These are phyloP conservation scores for Bradysia coprophila DNA, from an alignment of 1,140 invertebrate species.

Conservation along the genomic window DNA sequence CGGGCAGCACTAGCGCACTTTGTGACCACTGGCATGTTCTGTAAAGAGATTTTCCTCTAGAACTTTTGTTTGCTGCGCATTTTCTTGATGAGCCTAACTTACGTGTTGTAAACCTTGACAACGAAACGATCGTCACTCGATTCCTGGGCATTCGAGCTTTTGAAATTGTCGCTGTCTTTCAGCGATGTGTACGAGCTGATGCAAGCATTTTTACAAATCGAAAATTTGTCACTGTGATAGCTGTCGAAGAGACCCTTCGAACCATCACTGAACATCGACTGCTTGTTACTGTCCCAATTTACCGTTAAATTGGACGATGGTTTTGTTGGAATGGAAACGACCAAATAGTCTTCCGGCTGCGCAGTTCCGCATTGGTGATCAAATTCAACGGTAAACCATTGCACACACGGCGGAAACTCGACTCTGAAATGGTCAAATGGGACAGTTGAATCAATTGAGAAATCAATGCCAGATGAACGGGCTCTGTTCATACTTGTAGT, in stretches of 20 bases:
- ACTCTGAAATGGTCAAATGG: constrained; percentile 47
- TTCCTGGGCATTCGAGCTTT: neutral
- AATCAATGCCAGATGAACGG: too few species aligned
- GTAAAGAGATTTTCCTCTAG: constrained; percentile 8
- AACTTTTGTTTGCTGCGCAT: neutral
- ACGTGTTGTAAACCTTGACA: constrained; percentile 24
- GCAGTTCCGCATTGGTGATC: constrained; percentile 81
- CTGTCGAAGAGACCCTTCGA: neutral
- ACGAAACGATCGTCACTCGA: constrained; percentile 16
- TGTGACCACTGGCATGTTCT: constrained; percentile 71
- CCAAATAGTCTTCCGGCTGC: constrained; percentile 82
- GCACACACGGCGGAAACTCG: constrained; percentile 68
- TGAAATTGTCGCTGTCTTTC: neutral
- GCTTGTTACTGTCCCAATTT: neutral
- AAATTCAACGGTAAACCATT: constrained; percentile 88
- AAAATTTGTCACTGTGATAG: neutral
- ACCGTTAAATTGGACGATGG: constrained; percentile 2
- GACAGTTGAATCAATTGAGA: too few species aligned
- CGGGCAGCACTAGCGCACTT: constrained; percentile 70
- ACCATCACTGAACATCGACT: neutral
- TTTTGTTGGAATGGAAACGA: constrained; percentile 58
- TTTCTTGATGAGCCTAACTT: constrained; percentile 4
- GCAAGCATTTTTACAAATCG: constrained; percentile 1
- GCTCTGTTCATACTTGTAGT: constrained; percentile 52
- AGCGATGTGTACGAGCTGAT: neutral